phyloP scores from a whole-genome alignment of 2,888 invertebrate genomes.

The Meloe dianella region DNA sequence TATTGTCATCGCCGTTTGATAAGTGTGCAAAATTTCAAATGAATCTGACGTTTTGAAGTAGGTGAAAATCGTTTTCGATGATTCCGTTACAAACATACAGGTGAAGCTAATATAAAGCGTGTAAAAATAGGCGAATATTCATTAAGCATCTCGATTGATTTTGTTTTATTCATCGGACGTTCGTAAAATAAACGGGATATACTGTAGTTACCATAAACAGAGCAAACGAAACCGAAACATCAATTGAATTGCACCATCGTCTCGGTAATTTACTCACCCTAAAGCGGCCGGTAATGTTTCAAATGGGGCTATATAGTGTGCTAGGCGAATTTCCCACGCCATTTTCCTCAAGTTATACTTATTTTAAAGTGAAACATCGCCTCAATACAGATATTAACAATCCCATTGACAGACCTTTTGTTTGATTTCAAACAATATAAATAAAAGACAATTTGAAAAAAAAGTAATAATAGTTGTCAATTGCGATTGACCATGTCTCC shows the following conservation, averaged over 20 bases:
- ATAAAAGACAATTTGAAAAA: too few relatives aligned
- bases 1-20: too few relatives aligned
- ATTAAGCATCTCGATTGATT: slow-evolving; percentile 17
- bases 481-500: neutral
- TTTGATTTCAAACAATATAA: too few relatives aligned
- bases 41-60: too few relatives aligned
- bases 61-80: too few relatives aligned
- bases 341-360: slow-evolving; percentile 18
- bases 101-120: too few relatives aligned
- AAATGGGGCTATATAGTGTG: slow-evolving; percentile 35
- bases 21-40: too few relatives aligned
- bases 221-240: slow-evolving; percentile 39
- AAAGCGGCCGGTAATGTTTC: slow-evolving; percentile 39
- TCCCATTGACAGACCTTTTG: neutral
- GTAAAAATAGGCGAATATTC: neutral
- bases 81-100: too few relatives aligned
- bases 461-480: too few relatives aligned
- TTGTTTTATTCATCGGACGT: slow-evolving; percentile 17
- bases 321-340: slow-evolving; percentile 40
- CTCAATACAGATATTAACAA: neutral
- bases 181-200: slow-evolving; percentile 23
- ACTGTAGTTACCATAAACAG: slow-evolving; percentile 24
- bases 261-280: slow-evolving; percentile 43
- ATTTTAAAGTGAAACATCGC: neutral
- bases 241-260: slow-evolving; percentile 44